phyloP scores from a whole-genome alignment of 2,113 vertebrate genomes.

The Semicossyphus pulcher region DNA sequence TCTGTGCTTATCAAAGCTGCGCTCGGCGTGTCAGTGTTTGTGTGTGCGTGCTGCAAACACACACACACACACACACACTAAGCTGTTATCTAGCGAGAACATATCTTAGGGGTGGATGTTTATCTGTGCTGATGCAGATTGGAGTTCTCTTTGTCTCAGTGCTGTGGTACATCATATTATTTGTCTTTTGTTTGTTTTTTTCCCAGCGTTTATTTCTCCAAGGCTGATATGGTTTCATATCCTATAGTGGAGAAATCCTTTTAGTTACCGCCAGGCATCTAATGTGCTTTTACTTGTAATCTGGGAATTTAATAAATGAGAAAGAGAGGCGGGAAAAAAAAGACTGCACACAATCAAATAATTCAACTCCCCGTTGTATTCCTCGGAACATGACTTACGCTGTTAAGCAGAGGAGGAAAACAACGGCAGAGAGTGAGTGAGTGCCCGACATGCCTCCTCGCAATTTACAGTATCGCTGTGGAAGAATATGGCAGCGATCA shows the following conservation, averaged over 20 bases:
- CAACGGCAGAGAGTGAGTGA: slow-evolving; percentile 58
- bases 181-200: slow-evolving; percentile 61
- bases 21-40: slow-evolving; percentile 34
- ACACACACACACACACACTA: slow-evolving; percentile 44
- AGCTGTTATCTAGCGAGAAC: slow-evolving; percentile 73
- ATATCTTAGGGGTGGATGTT: slow-evolving; percentile 81
- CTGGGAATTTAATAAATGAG: slow-evolving; percentile 76
- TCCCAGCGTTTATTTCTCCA: slow-evolving; percentile 56
- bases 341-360: slow-evolving; percentile 69
- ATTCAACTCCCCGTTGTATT: slow-evolving; percentile 69
- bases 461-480: slow-evolving; percentile 60
- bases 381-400: slow-evolving; percentile 57
- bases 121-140: slow-evolving; percentile 79
- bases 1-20: slow-evolving; percentile 73
- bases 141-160: slow-evolving; percentile 72
- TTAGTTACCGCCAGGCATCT: slow-evolving; percentile 67
- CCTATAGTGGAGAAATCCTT: slow-evolving; percentile 66
- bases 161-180: slow-evolving; percentile 72
- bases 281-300: slow-evolving; percentile 81
- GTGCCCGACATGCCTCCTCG: slow-evolving; percentile 43
- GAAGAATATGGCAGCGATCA: slow-evolving; percentile 63
- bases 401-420: slow-evolving; percentile 58
- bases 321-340: slow-evolving; percentile 45
- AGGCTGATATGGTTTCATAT: slow-evolving; percentile 73
- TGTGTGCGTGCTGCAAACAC: slow-evolving; percentile 47